Evolutionary conservation across 2,888 invertebrate genomes (phyloP).

Genomic region (Tenthredo livida): DNA sequence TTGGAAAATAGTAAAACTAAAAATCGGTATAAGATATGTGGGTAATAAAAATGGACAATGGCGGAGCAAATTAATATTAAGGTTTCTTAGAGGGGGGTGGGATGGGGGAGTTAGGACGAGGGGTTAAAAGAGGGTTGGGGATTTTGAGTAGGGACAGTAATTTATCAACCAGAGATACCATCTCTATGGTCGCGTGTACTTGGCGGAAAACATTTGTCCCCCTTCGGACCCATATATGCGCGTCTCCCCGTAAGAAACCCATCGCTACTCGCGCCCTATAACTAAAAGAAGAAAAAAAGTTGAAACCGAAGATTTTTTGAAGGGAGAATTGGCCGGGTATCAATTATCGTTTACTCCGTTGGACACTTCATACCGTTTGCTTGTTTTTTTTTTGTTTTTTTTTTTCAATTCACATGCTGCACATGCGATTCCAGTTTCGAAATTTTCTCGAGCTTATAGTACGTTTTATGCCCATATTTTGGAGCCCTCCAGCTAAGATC

Average conservation of each 20-base stretch:
- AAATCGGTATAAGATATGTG: slow-evolving; percentile 73
- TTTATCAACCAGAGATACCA: slow-evolving; percentile 77
- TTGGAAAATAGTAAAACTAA: slow-evolving; percentile 64
- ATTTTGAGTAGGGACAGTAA: slow-evolving; percentile 73
- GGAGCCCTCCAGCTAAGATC: background rate
- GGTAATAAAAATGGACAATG: slow-evolving; percentile 76
- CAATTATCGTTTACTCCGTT: background rate
- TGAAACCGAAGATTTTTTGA: background rate
- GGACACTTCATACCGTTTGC: background rate
- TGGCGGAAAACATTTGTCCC: slow-evolving; percentile 50
- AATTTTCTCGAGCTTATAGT: no score
- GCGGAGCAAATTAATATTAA: slow-evolving; percentile 76
- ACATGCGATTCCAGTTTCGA: no score
- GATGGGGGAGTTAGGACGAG: slow-evolving; percentile 53
- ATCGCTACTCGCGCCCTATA: background rate
- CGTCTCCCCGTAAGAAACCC: background rate
- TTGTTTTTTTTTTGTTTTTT: background rate
- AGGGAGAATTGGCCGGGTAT: background rate
- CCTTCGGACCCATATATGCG: background rate
- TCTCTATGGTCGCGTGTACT: slow-evolving; percentile 63
- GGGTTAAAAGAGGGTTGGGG: slow-evolving; percentile 59
- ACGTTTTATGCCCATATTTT: no score
- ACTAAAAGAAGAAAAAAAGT: background rate
- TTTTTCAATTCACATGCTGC: no score
- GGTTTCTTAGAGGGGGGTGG: slow-evolving; percentile 59